phyloP scores from a whole-genome alignment of 2,797 vertebrate genomes.

The Halcyon leucocephala region DNA sequence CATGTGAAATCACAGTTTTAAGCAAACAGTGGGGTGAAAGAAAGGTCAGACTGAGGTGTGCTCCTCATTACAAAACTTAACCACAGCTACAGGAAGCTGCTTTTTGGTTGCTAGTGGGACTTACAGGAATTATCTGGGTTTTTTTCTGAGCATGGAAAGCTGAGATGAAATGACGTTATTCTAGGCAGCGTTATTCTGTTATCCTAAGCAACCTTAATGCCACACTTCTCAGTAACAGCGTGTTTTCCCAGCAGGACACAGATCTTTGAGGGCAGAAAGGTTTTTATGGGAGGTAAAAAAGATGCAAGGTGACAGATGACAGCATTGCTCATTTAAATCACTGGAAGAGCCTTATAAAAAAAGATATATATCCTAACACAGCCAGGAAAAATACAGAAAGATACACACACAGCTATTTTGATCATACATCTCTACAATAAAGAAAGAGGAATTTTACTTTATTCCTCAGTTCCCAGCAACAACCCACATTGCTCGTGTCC shows the following conservation, averaged over 20 bases:
- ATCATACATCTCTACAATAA: not conserved
- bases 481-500: not conserved
- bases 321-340: not conserved
- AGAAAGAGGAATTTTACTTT: not conserved
- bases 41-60: not conserved
- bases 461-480: not conserved
- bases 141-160: not conserved
- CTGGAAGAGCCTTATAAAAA: not conserved
- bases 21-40: not conserved
- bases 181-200: not conserved
- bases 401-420: not conserved
- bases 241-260: not conserved
- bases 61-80: not conserved
- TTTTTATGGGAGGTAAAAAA: not conserved
- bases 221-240: not conserved
- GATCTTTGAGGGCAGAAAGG: not conserved
- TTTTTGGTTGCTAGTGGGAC: not conserved
- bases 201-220: not conserved
- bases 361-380: not conserved
- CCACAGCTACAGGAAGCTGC: not conserved
- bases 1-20: not conserved
- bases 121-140: not conserved
- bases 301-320: not conserved
- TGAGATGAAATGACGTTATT: not conserved
- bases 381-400: not conserved